Conservation (phyloP, 2,113 vertebrate species). For the Melanostigma gelatinosum region DNA sequence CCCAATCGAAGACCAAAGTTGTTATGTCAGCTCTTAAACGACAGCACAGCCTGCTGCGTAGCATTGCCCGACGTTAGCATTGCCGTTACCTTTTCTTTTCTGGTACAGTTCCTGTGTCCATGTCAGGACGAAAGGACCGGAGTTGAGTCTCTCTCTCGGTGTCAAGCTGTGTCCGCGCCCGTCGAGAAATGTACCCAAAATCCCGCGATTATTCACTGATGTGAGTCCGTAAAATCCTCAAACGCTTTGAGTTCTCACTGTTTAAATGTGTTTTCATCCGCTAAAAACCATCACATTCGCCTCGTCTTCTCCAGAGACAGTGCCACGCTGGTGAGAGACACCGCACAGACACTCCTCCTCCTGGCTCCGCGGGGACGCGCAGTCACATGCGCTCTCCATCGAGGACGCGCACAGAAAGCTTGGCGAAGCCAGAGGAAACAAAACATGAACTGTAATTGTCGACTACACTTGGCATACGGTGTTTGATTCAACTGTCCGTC, state of each 20-base stretch:
- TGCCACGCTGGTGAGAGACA: constrained; percentile 71
- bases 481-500: background rate
- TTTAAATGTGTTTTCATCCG: constrained; percentile 13
- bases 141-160: constrained; percentile 70
- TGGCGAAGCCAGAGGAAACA: background rate
- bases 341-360: constrained; percentile 31
- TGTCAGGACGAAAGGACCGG: constrained; percentile 75
- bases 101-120: constrained; percentile 83
- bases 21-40: background rate
- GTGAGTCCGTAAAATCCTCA: constrained; percentile 13
- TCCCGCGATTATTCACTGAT: constrained; percentile 8
- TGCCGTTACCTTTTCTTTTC: constrained; percentile 85
- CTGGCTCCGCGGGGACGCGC: constrained; percentile 61
- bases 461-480: background rate
- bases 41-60: background rate
- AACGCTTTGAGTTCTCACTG: background rate
- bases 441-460: background rate
- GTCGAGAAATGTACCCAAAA: constrained; percentile 55
- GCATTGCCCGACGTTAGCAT: background rate
- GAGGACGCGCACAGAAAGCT: constrained; percentile 54
- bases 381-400: constrained; percentile 69
- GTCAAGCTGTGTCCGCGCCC: constrained; percentile 60
- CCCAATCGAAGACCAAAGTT: background rate
- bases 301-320: background rate
- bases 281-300: background rate